phyloP scores from a whole-genome alignment of 2,888 invertebrate species.

The Drosophila longiperda region DNA sequence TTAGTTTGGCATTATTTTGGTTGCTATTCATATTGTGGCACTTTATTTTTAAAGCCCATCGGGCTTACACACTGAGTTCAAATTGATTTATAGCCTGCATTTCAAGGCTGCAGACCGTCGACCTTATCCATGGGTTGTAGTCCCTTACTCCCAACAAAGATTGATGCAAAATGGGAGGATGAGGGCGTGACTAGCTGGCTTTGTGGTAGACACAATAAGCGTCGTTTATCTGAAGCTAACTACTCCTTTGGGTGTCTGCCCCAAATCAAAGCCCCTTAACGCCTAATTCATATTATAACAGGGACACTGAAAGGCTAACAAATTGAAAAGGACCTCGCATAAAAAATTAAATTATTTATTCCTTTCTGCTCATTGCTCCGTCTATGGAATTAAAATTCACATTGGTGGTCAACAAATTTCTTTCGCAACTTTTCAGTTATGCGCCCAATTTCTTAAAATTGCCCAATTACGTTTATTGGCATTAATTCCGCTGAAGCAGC shows the following conservation, averaged over 20 bases:
- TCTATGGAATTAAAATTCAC: constrained; percentile 3
- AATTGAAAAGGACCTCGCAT: constrained; percentile 41
- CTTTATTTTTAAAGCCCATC: constrained; percentile 6
- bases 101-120: constrained; percentile 49
- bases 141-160: background rate
- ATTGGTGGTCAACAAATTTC: constrained; percentile 15
- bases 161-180: background rate
- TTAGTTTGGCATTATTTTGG: constrained; percentile 17
- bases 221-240: constrained; percentile 75
- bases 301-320: background rate
- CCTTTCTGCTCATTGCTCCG: constrained; percentile 40
- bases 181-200: background rate
- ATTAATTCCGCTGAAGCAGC: background rate
- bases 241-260: constrained; percentile 79
- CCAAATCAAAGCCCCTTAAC: constrained; percentile 50
- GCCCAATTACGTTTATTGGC: constrained; percentile 7
- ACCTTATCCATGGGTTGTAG: background rate
- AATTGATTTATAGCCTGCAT: constrained; percentile 62
- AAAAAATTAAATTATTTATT: constrained; percentile 73
- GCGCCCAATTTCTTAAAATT: constrained; percentile 19
- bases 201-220: constrained; percentile 45
- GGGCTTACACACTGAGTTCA: constrained; percentile 15
- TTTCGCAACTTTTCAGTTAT: constrained; percentile 13
- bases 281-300: constrained; percentile 42
- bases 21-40: constrained; percentile 10